Percentiles rank a stretch among this genome's conserved stretches.
These are phyloP conservation scores for Neogale vison DNA, from an alignment of 2,113 vertebrate genomes.

Conservation along the genomic window DNA sequence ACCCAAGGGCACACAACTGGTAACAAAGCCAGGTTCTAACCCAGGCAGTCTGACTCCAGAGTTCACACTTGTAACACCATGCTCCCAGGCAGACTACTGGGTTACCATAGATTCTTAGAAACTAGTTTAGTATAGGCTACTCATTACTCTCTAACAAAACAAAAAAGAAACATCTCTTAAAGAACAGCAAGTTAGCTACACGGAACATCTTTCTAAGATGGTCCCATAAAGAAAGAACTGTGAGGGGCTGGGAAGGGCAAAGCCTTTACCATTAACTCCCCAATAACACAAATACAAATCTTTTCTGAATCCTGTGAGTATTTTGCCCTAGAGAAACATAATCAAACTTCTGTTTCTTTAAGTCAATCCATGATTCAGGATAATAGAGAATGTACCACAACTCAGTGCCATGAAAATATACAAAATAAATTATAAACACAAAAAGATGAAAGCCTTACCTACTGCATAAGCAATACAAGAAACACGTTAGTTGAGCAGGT, in stretches of 20 bases:
- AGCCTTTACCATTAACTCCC: not conserved
- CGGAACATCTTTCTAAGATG: not conserved
- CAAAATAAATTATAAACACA: not conserved
- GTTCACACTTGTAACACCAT: not conserved
- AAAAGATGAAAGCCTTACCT: not conserved
- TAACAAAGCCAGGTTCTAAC: not conserved
- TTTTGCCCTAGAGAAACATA: not conserved
- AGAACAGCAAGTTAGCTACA: not conserved
- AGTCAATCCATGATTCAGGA: not conserved
- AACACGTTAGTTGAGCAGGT: not conserved
- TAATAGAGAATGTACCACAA: not conserved
- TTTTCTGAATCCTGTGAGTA: not conserved
- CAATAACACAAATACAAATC: not conserved
- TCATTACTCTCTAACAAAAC: not conserved
- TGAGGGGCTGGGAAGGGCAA: not conserved
- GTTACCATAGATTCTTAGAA: not conserved
- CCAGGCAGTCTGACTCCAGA: not conserved
- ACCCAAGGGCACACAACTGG: not conserved
- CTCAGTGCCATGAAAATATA: not conserved
- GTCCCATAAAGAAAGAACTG: not conserved
- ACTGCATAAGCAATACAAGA: not conserved
- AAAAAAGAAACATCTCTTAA: not conserved
- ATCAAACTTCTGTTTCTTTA: not conserved
- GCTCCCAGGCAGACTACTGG: not conserved
- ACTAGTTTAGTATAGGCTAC: not conserved